Evolutionary conservation across 2,797 vertebrate genomes (phyloP).

Genomic region (Lagorchestes hirsutus): DNA sequence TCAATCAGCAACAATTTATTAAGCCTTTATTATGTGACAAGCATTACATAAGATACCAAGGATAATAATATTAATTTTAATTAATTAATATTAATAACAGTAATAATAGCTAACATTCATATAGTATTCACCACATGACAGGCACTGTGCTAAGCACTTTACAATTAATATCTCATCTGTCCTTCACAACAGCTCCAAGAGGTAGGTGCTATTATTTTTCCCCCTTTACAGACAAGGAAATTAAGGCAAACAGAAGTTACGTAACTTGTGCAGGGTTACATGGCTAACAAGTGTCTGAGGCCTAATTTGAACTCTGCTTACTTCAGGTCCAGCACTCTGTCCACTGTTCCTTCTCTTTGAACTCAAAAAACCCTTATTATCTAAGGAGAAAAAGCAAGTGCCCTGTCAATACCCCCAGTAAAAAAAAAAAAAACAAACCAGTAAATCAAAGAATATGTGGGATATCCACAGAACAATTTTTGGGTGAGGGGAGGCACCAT

Average conservation of each 20-base stretch:
- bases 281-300: not conserved
- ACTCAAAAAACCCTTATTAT: not conserved
- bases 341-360: not conserved
- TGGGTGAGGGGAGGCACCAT: not conserved
- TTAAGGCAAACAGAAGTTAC: not conserved
- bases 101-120: too few species aligned
- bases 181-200: not conserved
- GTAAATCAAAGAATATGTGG: not conserved
- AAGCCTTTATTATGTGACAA: not conserved
- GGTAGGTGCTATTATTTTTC: not conserved
- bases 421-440: not conserved
- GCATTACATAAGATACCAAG: not conserved
- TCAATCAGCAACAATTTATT: not conserved
- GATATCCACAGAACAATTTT: not conserved
- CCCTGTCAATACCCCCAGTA: not conserved
- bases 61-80: not conserved
- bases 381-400: not conserved
- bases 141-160: not conserved
- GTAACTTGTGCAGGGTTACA: not conserved
- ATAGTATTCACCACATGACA: not conserved
- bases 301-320: not conserved
- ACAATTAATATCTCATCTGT: not conserved
- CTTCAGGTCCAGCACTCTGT: not conserved
- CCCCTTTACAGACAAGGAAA: not conserved
- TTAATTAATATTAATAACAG: not conserved